A percentile compares a stretch with the other conserved stretches of the same genome.
Conservation (phyloP, 1,140 invertebrate genomes). For the Drosophila nigromelanica region DNA sequence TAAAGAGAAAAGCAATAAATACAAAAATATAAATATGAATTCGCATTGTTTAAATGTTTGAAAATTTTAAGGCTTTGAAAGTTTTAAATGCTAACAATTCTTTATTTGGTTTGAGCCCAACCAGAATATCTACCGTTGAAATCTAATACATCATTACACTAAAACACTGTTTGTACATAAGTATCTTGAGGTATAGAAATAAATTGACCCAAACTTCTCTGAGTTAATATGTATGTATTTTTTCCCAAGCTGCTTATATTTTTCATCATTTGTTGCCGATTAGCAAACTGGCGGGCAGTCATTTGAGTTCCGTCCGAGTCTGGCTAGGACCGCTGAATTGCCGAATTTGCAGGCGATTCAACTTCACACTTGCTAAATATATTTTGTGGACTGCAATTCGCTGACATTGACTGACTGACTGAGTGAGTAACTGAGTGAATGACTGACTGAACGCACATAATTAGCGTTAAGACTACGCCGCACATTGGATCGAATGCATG, state of each 20-base stretch:
- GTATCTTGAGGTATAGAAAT: neutral
- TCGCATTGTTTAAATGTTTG: too few relatives aligned
- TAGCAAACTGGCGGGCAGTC: conserved; percentile 13
- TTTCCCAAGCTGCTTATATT: conserved; percentile 2
- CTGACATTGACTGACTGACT: conserved; percentile 59
- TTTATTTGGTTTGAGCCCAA: too few relatives aligned
- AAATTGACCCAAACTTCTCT: conserved; percentile 4
- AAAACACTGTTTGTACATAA: neutral
- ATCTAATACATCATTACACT: too few relatives aligned
- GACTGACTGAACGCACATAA: conserved; percentile 58
- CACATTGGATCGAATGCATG: neutral
- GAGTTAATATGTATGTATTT: neutral
- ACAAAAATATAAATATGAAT: too few relatives aligned
- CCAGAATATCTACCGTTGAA: too few relatives aligned
- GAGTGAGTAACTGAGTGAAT: conserved; percentile 37
- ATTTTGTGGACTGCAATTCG: conserved; percentile 71
- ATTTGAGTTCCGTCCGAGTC: conserved; percentile 6
- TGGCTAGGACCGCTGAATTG: conserved; percentile 17
- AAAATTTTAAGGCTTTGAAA: too few relatives aligned
- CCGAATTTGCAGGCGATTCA: conserved; percentile 45
- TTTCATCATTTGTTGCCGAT: conserved; percentile 11
- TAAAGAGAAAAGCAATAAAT: too few relatives aligned
- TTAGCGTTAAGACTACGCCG: conserved; percentile 49
- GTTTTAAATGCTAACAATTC: too few relatives aligned
- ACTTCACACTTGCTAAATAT: conserved; percentile 79